Evolutionary conservation across 2,888 invertebrate species (phyloP).

Genomic region (Lasioglossum malachurum): DNA sequence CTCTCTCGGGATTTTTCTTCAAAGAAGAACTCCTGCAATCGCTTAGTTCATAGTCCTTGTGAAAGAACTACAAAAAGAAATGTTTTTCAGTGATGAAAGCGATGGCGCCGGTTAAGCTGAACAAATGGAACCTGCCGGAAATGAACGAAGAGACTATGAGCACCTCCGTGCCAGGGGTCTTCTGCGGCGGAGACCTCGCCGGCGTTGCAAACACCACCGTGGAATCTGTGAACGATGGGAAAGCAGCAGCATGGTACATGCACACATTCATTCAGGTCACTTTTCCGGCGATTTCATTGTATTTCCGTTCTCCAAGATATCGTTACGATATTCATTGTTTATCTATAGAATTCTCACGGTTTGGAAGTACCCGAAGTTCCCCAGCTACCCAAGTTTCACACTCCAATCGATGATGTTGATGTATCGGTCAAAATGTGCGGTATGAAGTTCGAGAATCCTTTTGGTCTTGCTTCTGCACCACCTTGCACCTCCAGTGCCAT

Average conservation of each 20-base stretch:
- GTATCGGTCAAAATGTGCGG: conserved; percentile 97
- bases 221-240: conserved; percentile 99
- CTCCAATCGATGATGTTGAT: conserved; percentile 97
- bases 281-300: not conserved
- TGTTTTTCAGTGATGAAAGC: conserved; percentile 85
- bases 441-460: conserved; percentile 97
- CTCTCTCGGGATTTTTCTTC: no score
- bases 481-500: conserved; percentile 97
- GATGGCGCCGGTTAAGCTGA: conserved; percentile 91
- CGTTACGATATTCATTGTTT: not conserved
- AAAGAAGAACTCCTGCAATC: not conserved
- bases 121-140: conserved; percentile 92
- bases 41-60: not conserved
- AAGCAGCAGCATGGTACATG: conserved; percentile 98
- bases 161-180: conserved; percentile 92
- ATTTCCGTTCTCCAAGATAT: not conserved
- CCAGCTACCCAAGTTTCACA: conserved; percentile 95
- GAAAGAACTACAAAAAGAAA: not conserved
- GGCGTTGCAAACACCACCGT: conserved; percentile 99
- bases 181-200: conserved; percentile 97
- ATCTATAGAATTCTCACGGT: conserved; percentile 82
- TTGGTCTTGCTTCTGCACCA: conserved; percentile 98
- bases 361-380: conserved; percentile 88
- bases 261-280: conserved; percentile 95
- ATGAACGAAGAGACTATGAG: conserved; percentile 92